phyloP scores from a whole-genome alignment of 2,797 vertebrate species.

The Agapornis canus region DNA sequence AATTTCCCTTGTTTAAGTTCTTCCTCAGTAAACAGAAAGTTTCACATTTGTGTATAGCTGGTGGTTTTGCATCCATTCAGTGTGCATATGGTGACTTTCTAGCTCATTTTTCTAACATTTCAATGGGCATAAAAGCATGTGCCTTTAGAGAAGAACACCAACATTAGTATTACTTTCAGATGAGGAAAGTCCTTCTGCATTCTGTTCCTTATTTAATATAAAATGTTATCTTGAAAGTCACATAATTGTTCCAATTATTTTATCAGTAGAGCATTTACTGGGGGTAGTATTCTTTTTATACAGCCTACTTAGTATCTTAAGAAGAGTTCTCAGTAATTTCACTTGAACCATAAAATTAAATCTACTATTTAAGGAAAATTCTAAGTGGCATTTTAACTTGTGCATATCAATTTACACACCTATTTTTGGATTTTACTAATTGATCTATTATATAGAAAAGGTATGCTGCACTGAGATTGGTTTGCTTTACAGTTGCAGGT shows the following conservation, averaged over 20 bases:
- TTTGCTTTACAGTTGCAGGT: not conserved
- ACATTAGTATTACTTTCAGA: not conserved
- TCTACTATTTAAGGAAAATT: not conserved
- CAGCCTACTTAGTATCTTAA: conserved; percentile 7
- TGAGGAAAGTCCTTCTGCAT: not conserved
- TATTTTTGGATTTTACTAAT: not conserved
- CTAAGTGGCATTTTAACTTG: conserved; percentile 6
- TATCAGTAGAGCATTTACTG: conserved; percentile 2
- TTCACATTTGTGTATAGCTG: not conserved
- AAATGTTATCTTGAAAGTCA: conserved; percentile 11
- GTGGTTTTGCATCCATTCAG: not conserved
- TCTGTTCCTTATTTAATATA: conserved; percentile 4
- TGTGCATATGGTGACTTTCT: not conserved
- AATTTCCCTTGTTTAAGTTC: no score
- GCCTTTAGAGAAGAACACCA: not conserved
- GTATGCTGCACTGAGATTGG: not conserved
- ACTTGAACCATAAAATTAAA: conserved; percentile 7
- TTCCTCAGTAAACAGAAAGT: not conserved
- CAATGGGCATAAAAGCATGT: not conserved
- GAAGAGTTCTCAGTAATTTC: conserved; percentile 3
- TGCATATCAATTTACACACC: not conserved
- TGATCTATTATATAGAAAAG: not conserved
- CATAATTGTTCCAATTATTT: conserved; percentile 23
- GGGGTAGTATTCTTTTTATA: conserved; percentile 9
- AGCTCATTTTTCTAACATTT: not conserved